Evolutionary conservation across 2,888 invertebrate genomes (phyloP).

Genomic region (Lycocerus yunnanus): DNA sequence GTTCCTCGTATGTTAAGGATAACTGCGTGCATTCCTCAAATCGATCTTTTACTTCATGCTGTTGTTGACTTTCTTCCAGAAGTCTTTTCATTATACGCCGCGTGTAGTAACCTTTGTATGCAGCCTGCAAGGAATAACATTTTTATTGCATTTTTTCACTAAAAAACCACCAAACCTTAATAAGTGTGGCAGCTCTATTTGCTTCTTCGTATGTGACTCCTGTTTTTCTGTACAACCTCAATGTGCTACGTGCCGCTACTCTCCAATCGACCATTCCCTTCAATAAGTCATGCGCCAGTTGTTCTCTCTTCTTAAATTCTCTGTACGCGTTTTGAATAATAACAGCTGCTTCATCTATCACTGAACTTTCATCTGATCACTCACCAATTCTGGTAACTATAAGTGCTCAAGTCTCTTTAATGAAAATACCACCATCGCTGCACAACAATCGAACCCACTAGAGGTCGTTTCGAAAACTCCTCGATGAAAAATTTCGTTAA

Average conservation of each 20-base stretch:
- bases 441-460: no score
- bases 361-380: no score
- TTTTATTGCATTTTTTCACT: background rate
- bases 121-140: constrained; percentile 40
- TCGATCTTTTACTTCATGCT: background rate
- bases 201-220: constrained; percentile 52
- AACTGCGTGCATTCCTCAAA: background rate
- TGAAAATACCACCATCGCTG: no score
- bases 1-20: background rate
- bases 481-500: no score
- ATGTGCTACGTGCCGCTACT: constrained; percentile 51
- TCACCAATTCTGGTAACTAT: no score
- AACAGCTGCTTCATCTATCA: constrained; percentile 34
- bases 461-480: no score
- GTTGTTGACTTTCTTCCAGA: constrained; percentile 25
- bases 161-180: constrained; percentile 41
- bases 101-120: constrained; percentile 55
- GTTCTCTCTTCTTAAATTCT: constrained; percentile 41
- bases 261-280: constrained; percentile 53
- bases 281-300: constrained; percentile 44
- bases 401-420: no score
- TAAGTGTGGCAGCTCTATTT: constrained; percentile 51
- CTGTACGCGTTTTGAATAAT: constrained; percentile 48
- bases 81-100: constrained; percentile 44
- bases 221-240: constrained; percentile 49